These are phyloP conservation scores for Muscicapa striata DNA, from an alignment of 2,797 vertebrate genomes.

Conservation along the genomic window DNA sequence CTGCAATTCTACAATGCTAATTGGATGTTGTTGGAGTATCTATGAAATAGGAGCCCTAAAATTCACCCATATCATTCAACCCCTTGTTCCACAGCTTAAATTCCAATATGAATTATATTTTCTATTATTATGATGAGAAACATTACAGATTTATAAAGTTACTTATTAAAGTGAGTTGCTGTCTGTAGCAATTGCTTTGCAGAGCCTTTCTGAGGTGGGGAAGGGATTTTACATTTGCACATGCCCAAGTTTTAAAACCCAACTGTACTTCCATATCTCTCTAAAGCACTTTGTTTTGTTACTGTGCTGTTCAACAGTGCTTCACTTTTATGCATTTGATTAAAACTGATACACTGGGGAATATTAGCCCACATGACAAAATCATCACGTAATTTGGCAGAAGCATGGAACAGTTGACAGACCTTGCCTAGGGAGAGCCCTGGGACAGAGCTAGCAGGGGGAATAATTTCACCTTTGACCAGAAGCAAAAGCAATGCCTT, in stretches of 20 bases:
- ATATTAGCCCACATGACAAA: conserved; percentile 62
- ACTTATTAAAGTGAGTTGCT: neutral
- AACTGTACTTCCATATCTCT: neutral
- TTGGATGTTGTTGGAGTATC: neutral
- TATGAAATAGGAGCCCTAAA: neutral
- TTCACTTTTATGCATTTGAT: conserved; percentile 44
- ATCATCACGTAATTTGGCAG: conserved; percentile 65
- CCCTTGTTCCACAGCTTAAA: neutral
- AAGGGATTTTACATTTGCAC: neutral
- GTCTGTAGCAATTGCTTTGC: neutral
- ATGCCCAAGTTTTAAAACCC: neutral
- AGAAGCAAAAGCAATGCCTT: conserved; percentile 52
- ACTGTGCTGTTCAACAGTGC: neutral
- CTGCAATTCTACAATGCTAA: neutral
- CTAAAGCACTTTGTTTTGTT: conserved; percentile 4
- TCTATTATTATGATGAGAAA: accelerated
- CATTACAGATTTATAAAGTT: neutral
- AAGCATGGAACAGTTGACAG: conserved; percentile 61
- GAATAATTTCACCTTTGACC: conserved; percentile 71
- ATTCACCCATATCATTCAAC: neutral
- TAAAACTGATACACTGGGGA: conserved; percentile 42
- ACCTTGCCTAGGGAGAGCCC: conserved; percentile 54
- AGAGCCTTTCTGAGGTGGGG: neutral
- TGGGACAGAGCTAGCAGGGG: conserved; percentile 54
- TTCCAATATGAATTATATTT: neutral